Evolutionary conservation across 2,113 vertebrate species (phyloP).

Genomic region (Sylvietta virens): DNA sequence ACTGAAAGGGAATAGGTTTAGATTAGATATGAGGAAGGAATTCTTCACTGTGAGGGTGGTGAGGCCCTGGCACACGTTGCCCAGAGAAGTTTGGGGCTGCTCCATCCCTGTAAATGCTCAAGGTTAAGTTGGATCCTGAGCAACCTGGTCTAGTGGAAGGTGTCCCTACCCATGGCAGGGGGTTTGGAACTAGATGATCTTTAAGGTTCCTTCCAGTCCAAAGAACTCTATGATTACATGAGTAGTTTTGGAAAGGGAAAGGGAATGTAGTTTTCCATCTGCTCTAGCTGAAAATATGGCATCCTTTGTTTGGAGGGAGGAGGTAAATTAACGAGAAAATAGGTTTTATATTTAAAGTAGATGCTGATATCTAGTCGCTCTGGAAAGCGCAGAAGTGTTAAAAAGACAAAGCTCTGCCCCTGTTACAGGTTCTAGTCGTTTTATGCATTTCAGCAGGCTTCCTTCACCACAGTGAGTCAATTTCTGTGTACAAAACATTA

Average conservation of each 20-base stretch:
- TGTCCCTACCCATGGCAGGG: neutral
- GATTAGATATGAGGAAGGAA: neutral
- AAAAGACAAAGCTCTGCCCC: neutral
- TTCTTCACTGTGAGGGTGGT: neutral
- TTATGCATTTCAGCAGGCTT: neutral
- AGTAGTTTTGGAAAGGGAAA: neutral
- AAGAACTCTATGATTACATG: neutral
- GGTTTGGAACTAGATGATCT: neutral
- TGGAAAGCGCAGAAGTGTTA: neutral
- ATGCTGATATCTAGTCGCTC: neutral
- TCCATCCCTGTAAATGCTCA: neutral
- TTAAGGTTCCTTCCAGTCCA: neutral
- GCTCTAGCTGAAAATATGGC: neutral
- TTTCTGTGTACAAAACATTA: neutral
- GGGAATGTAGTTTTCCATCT: neutral
- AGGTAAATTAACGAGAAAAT: neutral
- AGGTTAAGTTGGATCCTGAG: neutral
- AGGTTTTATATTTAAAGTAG: neutral
- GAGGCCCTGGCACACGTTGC: neutral
- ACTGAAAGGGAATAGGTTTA: neutral
- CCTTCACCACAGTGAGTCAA: fast-evolving
- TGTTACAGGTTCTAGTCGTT: neutral
- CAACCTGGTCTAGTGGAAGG: neutral
- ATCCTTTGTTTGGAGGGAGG: neutral
- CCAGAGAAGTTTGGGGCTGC: neutral